Evolutionary conservation across 2,797 vertebrate genomes (phyloP).

Genomic region (Poliocrania exsul): DNA sequence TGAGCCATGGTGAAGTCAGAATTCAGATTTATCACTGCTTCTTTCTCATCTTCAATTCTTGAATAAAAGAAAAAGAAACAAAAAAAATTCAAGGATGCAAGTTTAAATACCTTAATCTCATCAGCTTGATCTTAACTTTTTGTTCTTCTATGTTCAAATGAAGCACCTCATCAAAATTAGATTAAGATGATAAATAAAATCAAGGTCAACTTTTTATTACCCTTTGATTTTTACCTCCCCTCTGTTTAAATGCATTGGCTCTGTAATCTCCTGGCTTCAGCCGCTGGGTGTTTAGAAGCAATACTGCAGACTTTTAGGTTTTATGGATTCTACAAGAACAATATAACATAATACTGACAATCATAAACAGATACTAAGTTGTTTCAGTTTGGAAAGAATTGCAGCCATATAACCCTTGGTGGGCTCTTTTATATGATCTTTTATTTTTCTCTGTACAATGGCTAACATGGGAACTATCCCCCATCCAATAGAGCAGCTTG

Average conservation of each 20-base stretch:
- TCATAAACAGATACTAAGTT: conserved; percentile 76
- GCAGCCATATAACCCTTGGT: conserved; percentile 74
- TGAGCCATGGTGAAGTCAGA: neutral
- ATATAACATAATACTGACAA: conserved; percentile 73
- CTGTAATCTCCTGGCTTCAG: conserved; percentile 3
- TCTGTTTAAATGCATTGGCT: neutral
- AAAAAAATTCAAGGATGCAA: neutral
- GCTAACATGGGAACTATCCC: conserved; percentile 65
- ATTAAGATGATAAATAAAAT: conserved; percentile 50
- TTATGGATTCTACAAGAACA: conserved; percentile 77
- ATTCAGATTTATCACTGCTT: conserved; percentile 24
- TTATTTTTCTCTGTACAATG: conserved; percentile 70
- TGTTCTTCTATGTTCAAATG: conserved; percentile 37
- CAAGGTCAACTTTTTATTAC: conserved; percentile 54
- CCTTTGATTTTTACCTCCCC: conserved; percentile 3
- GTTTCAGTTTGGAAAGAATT: conserved; percentile 75
- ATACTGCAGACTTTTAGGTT: conserved; percentile 65
- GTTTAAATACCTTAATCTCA: conserved; percentile 5
- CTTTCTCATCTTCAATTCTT: neutral
- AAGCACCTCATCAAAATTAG: conserved; percentile 56
- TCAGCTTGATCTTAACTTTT: neutral
- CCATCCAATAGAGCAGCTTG: conserved; percentile 54
- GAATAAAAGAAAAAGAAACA: neutral
- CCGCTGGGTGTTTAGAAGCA: conserved; percentile 47
- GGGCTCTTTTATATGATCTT: conserved; percentile 76